Conservation (phyloP, 1,140 invertebrate species). For the Ptiloglossa arizonensis region DNA sequence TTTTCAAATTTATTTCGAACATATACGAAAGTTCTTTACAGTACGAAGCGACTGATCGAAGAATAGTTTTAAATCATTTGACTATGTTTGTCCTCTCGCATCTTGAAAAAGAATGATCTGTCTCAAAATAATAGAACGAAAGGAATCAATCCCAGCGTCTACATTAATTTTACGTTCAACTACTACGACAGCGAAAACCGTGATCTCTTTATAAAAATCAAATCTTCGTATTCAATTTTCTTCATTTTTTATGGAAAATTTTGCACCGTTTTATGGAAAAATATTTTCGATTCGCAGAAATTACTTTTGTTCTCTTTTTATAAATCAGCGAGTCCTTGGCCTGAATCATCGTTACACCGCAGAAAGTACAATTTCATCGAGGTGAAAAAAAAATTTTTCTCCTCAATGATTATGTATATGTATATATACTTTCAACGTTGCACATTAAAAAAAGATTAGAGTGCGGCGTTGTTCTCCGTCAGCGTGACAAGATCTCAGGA, state of each 20-base stretch:
- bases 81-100: neutral
- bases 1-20: constrained; percentile 22
- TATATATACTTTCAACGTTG: neutral
- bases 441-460: constrained; percentile 30
- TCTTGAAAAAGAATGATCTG: neutral
- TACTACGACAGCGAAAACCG: neutral
- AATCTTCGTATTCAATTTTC: neutral
- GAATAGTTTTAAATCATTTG: neutral
- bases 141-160: neutral
- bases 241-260: neutral
- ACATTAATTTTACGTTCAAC: neutral
- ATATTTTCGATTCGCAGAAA: neutral
- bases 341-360: neutral
- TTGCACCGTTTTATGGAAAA: neutral
- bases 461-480: constrained; percentile 6
- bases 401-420: neutral
- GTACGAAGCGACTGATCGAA: constrained; percentile 24
- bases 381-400: constrained; percentile 7
- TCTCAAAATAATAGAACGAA: neutral
- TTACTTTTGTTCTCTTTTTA: neutral
- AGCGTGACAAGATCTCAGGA: constrained; percentile 2
- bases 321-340: neutral
- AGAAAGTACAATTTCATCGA: neutral
- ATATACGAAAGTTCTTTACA: constrained; percentile 22
- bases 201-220: neutral